Evolutionary conservation across 2,113 vertebrate species (phyloP).

Genomic region (Rallus limicola): DNA sequence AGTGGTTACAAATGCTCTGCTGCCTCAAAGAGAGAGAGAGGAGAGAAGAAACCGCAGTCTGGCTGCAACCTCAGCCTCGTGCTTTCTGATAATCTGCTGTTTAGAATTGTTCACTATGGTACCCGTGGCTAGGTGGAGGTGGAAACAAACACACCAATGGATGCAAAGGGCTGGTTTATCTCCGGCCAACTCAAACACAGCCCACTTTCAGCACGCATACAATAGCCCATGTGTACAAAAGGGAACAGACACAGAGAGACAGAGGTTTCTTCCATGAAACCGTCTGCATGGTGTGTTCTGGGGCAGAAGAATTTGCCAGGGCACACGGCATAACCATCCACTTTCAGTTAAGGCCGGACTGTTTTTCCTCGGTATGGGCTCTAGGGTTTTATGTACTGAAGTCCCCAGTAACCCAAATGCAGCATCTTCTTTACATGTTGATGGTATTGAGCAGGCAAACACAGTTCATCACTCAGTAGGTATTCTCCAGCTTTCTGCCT

Average conservation of each 20-base stretch:
- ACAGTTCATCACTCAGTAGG: not conserved
- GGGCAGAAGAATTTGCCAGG: not conserved
- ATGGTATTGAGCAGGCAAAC: not conserved
- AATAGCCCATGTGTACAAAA: not conserved
- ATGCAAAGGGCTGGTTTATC: not conserved
- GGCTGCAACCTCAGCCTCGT: constrained; percentile 1
- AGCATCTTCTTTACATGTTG: not conserved
- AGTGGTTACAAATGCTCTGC: constrained; percentile 69
- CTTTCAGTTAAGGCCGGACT: not conserved
- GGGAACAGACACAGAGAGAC: not conserved
- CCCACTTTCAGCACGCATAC: not conserved
- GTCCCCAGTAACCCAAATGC: not conserved
- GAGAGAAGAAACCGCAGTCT: constrained; percentile 26
- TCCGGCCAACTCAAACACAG: not conserved
- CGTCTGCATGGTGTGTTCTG: not conserved
- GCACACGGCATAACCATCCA: fast-evolving
- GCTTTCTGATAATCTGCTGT: constrained; percentile 38
- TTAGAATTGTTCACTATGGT: not conserved
- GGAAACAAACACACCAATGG: not conserved
- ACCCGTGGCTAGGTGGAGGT: not conserved
- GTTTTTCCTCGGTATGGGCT: not conserved
- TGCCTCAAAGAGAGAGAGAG: constrained; percentile 7
- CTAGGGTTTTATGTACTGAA: not conserved
- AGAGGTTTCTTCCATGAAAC: not conserved
- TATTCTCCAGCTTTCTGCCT: not conserved